phyloP scores from a whole-genome alignment of 2,797 vertebrate genomes.

The Rhabdomys pumilio region DNA sequence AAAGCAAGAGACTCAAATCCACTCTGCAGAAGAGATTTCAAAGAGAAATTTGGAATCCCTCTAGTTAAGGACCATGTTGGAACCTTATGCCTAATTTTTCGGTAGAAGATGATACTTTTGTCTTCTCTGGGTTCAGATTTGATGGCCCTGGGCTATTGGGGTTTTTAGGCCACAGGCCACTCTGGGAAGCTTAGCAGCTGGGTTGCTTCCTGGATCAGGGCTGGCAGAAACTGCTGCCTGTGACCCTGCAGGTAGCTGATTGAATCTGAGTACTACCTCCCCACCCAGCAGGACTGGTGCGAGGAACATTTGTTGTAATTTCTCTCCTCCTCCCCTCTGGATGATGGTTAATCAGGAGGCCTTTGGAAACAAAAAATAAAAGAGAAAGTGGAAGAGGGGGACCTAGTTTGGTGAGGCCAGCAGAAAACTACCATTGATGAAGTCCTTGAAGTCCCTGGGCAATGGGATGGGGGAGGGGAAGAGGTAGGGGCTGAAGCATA shows the following conservation, averaged over 20 bases:
- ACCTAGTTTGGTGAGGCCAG: conserved; percentile 5
- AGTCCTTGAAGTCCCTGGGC: neutral
- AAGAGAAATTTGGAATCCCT: neutral
- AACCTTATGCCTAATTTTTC: neutral
- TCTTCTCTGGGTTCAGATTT: neutral
- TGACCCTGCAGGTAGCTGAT: conserved; percentile 79
- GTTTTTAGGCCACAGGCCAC: conserved; percentile 39
- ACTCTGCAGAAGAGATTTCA: neutral
- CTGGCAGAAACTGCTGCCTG: conserved; percentile 63
- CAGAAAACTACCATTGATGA: conserved; percentile 58
- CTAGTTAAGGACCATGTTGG: neutral
- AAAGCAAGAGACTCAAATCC: neutral
- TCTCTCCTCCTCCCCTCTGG: conserved; percentile 65
- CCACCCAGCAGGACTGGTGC: conserved; percentile 59
- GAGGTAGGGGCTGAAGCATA: accelerated
- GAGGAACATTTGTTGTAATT: conserved; percentile 69
- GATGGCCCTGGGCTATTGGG: neutral
- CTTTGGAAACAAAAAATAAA: conserved; percentile 59
- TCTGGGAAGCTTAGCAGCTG: neutral
- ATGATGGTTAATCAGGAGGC: conserved; percentile 70
- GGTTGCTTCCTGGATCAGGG: neutral
- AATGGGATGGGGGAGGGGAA: neutral
- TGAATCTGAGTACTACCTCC: conserved; percentile 73
- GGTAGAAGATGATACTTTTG: too few relatives aligned
- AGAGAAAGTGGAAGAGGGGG: conserved; percentile 50